Evolutionary conservation across 2,113 vertebrate species (phyloP).

Genomic region (Nannospalax galili): DNA sequence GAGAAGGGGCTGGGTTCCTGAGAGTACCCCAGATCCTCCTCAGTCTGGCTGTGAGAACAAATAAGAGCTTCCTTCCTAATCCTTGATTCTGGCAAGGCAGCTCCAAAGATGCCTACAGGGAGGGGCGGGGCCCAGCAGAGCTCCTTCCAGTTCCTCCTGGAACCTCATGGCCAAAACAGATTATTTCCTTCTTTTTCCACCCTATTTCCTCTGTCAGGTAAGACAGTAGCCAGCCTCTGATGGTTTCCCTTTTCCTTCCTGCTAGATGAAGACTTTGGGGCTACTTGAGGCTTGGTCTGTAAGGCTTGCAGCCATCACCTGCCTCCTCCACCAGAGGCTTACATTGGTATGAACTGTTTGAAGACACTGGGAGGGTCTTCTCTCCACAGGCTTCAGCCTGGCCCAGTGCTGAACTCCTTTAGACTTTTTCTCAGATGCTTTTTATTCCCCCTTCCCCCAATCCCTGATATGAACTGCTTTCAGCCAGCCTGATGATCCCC

Average conservation of each 20-base stretch:
- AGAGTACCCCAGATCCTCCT: not conserved
- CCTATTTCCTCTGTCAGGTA: not conserved
- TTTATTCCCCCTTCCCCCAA: not conserved
- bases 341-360: not conserved
- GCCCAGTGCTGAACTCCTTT: not conserved
- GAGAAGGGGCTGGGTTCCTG: not conserved
- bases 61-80: not conserved
- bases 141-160: not conserved
- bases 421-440: not conserved
- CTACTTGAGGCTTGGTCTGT: not conserved
- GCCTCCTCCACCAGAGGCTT: not conserved
- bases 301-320: not conserved
- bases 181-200: not conserved
- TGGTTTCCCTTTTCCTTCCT: not conserved
- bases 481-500: not conserved
- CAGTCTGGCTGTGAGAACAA: not conserved
- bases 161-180: not conserved
- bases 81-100: not conserved
- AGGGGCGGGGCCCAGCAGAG: too few relatives aligned
- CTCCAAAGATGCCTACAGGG: not conserved
- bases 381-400: not conserved
- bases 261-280: not conserved
- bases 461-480: not conserved
- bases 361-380: not conserved
- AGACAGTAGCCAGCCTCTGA: not conserved